Evolutionary conservation across 2,113 vertebrate genomes (phyloP), one percentile per base, ranked within the genome.

Genomic region (Podarcis cretensis): DNA sequence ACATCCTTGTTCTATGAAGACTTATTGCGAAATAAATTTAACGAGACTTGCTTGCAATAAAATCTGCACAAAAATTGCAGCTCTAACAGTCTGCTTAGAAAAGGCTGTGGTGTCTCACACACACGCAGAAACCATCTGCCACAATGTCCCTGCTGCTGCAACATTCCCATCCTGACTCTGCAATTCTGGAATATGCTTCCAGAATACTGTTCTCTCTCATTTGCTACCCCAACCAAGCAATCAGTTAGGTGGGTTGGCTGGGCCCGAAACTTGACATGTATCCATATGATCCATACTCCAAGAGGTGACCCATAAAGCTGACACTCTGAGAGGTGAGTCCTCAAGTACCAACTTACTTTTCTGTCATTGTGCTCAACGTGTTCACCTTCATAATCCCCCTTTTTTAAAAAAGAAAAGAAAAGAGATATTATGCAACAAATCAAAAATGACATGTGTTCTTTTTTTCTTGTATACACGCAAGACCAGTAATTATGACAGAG

Each of bases 361-460:
- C 99, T 98, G 97, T 99, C 99, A 2, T 98, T 99, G 59, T 96
- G 90, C 81, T 97, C 97, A 63, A 96, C 81, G 0, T 95, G 93
- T 83, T 97, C 94, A 2, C 96, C 98, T 59, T 98, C 97, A 3
- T 98, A 98, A 92, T 99, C 98, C 76, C 99, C 99, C 99, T 99
- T 95, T 99, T 95, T 80, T 10, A 2, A 54, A 82, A 95, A 90
- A 90, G 88, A 90, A 27, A 87, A 87, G 82, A 76, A 88, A 89
- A 79, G 0, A 48, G 69, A 78, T 1, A 3, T 96, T 93, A 96
- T 71, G 65, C 35, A 75, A 84, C 0, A 30, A 87, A 48, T 14
- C 0, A 18, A 5, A n/a, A 63, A 14, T 20, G 85, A 84, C 85
- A 40, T 35, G 83, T 59, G 12, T 85, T 87, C 79, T 21, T 93